Base-by-base conservation (phyloP, 2,113 vertebrate genomes). In the Hipposideros armiger region DNA sequence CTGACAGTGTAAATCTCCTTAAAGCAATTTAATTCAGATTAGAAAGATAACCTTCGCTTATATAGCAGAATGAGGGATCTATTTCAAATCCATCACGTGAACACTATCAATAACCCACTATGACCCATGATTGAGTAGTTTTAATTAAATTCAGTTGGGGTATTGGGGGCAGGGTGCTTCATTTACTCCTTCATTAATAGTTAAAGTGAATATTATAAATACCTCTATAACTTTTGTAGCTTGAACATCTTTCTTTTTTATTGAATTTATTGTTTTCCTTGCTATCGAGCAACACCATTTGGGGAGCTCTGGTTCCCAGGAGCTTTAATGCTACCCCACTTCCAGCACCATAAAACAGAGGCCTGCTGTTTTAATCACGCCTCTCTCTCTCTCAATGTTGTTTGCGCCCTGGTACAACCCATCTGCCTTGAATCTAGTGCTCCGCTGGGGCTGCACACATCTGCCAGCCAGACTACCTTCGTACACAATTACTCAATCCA, bases 401-500 rank as follows among this genome's bases (percentile, higher is more conserved):
- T 98, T 98, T 99, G 98, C 98, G 97, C 98, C 98, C 98, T 98
- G 98, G 98, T 98, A 98, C 97, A 98, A 98, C 98, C 98, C 98
- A 98, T 99, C 98, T 98, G 98, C 98, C 98, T 98, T 98, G 95
- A 98, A 97, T 98, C 98, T 98, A 98, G 96, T 80, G 97, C 98
- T 99, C 98, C 98, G 67, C 98, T 98, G 99, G 98, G 98, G 98
- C 98, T 97, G 96, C 96, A 98, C 98, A 99, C 99, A 99, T 99
- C 99, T 99, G 98, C 98, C 98, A 98, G 98, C 99, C 99, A 99
- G 99, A 99, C 98, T 98, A 98, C 98, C 98, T 99, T 98, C 97
- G 47, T 98, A 98, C 98, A 99, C 99, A 99, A 99, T 99, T 99
- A 99, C 98, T 98, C 98, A 99, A 98, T 98, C 98, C 98, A 98